phyloP scores from a whole-genome alignment of 2,113 vertebrate species.

The Cynoglossus semilaevis region DNA sequence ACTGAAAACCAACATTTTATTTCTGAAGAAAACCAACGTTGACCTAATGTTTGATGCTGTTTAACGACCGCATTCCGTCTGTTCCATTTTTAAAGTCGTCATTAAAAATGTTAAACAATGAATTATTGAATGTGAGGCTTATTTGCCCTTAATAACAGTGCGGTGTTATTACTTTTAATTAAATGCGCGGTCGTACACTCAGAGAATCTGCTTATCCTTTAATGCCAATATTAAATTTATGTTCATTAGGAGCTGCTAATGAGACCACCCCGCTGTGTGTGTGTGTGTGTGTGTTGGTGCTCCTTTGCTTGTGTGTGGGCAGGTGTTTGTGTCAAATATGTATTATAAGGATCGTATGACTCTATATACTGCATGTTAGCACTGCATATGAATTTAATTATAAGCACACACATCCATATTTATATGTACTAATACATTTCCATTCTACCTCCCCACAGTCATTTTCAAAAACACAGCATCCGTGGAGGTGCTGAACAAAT shows the following conservation, averaged over 20 bases:
- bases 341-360: background rate
- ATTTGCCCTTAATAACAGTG: slow-evolving; percentile 26
- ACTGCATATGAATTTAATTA: background rate
- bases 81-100: background rate
- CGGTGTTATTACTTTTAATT: slow-evolving; percentile 49
- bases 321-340: slow-evolving; percentile 8
- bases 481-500: slow-evolving; percentile 21
- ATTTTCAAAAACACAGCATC: slow-evolving; percentile 33
- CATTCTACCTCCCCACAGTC: background rate
- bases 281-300: background rate
- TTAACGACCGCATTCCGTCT: background rate
- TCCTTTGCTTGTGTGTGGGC: background rate
- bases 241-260: slow-evolving; percentile 59
- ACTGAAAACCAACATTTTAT: too few relatives aligned
- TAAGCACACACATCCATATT: too few relatives aligned
- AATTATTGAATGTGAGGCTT: slow-evolving; percentile 22
- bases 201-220: slow-evolving; percentile 49
- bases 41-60: background rate
- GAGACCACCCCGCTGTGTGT: slow-evolving; percentile 29
- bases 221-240: slow-evolving; percentile 53
- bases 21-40: background rate
- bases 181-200: slow-evolving; percentile 22
- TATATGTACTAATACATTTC: too few relatives aligned
- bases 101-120: slow-evolving; percentile 8
- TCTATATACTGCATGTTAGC: background rate